Evolutionary conservation across 1,140 invertebrate species (phyloP).

Genomic region (Panulirus ornatus): DNA sequence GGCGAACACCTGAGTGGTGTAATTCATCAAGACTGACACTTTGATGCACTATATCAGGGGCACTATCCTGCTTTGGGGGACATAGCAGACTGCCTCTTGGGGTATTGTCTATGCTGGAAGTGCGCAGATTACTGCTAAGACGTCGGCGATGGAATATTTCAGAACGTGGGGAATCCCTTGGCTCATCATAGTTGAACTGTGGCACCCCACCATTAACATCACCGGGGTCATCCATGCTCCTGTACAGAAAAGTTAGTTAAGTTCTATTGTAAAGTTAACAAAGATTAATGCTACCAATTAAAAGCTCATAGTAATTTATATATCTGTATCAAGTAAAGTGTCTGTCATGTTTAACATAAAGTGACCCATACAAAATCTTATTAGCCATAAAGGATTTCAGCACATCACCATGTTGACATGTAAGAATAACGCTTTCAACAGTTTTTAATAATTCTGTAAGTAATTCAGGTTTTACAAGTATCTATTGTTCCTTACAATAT

Average conservation of each 20-base stretch:
- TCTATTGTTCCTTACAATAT: constrained; percentile 9
- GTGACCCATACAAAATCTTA: too few relatives aligned
- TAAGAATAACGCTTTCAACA: too few relatives aligned
- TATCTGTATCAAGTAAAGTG: too few relatives aligned
- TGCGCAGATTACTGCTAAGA: constrained; percentile 35
- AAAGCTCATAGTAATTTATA: too few relatives aligned
- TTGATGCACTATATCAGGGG: constrained; percentile 51
- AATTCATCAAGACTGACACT: constrained; percentile 67
- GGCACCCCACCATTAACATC: constrained; percentile 27
- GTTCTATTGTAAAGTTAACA: too few relatives aligned
- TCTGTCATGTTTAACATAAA: too few relatives aligned
- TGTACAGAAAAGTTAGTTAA: background rate
- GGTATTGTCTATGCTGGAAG: constrained; percentile 64
- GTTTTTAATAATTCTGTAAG: too few relatives aligned
- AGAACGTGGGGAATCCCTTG: constrained; percentile 45
- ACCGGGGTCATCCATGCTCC: constrained; percentile 53
- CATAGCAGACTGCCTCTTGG: constrained; percentile 65
- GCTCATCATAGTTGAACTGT: background rate
- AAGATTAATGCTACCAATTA: too few relatives aligned
- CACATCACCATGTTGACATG: too few relatives aligned
- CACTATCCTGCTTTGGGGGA: constrained; percentile 38
- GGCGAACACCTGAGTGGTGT: constrained; percentile 27
- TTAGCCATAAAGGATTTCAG: too few relatives aligned
- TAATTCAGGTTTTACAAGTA: background rate
- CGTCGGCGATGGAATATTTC: constrained; percentile 46